Evolutionary conservation across 1,140 invertebrate genomes (phyloP).

Genomic region (Gryon sp.): DNA sequence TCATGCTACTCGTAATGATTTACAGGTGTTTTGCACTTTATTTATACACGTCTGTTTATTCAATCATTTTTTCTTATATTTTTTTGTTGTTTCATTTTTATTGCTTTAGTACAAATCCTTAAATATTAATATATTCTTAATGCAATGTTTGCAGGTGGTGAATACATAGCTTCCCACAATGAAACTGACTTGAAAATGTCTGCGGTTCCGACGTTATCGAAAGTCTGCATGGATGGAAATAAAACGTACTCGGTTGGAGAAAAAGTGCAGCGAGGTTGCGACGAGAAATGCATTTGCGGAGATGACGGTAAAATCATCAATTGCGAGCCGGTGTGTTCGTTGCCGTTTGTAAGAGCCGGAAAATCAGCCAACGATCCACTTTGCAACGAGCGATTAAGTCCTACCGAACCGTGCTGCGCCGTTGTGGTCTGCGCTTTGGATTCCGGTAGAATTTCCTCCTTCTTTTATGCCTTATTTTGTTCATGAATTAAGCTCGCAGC

Average conservation of each 20-base stretch:
- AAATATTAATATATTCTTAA: background rate
- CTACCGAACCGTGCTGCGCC: slow-evolving; percentile 89
- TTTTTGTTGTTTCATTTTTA: slow-evolving; percentile 9
- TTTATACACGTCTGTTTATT: background rate
- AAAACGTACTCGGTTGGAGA: slow-evolving; percentile 86
- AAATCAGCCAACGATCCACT: slow-evolving; percentile 84
- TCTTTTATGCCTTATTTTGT: too few relatives aligned
- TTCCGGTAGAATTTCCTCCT: slow-evolving; percentile 73
- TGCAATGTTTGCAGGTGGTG: slow-evolving; percentile 64
- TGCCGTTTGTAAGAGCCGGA: slow-evolving; percentile 83
- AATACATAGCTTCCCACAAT: slow-evolving; percentile 70
- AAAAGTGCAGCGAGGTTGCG: slow-evolving; percentile 84
- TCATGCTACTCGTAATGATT: slow-evolving; percentile 13
- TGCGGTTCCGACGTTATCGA: slow-evolving; percentile 45
- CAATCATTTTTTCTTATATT: background rate
- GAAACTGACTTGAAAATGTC: slow-evolving; percentile 61
- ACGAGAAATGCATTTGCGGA: slow-evolving; percentile 85
- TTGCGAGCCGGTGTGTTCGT: slow-evolving; percentile 84
- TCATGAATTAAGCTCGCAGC: too few relatives aligned
- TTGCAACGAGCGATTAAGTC: slow-evolving; percentile 84
- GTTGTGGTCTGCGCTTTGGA: slow-evolving; percentile 82
- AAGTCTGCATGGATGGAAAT: slow-evolving; percentile 86
- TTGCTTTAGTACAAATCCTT: background rate
- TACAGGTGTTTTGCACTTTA: background rate
- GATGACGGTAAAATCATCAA: slow-evolving; percentile 81